Evolutionary conservation across 2,888 invertebrate species (phyloP).

Genomic region (Linnaemya tessellans): DNA sequence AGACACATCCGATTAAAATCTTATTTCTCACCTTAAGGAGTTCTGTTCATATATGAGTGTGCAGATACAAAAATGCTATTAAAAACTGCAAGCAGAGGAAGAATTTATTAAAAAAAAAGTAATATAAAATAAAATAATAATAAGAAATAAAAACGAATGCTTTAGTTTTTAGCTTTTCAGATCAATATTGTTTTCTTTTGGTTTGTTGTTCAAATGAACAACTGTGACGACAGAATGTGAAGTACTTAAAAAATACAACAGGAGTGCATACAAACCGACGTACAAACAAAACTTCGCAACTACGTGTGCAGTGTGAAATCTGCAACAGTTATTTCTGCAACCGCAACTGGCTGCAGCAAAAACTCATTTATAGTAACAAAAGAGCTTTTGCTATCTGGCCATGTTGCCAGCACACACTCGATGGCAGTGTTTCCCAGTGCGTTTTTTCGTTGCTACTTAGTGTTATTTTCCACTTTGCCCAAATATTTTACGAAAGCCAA

Average conservation of each 20-base stretch:
- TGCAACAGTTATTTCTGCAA: slow-evolving; percentile 63
- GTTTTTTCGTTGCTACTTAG: neutral
- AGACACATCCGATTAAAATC: slow-evolving; percentile 84
- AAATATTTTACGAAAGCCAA: no score
- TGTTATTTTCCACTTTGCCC: no score
- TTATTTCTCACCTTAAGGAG: slow-evolving; percentile 83
- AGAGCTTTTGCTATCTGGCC: slow-evolving; percentile 45
- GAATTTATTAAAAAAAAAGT: neutral
- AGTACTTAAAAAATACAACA: slow-evolving; percentile 30
- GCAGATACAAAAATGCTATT: slow-evolving; percentile 43
- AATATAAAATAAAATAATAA: neutral
- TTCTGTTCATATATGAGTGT: slow-evolving; percentile 56
- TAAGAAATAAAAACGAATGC: slow-evolving; percentile 18
- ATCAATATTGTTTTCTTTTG: slow-evolving; percentile 28
- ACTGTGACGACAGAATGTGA: slow-evolving; percentile 66
- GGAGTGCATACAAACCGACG: slow-evolving; percentile 8
- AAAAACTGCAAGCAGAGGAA: neutral
- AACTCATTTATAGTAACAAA: slow-evolving; percentile 19
- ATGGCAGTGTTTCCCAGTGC: slow-evolving; percentile 24
- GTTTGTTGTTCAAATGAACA: slow-evolving; percentile 57
- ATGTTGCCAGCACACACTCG: slow-evolving; percentile 45
- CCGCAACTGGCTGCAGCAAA: slow-evolving; percentile 52
- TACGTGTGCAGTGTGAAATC: slow-evolving; percentile 52
- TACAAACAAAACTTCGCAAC: slow-evolving; percentile 22
- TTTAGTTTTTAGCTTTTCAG: slow-evolving; percentile 51